Conservation (phyloP, 2,113 vertebrate genomes). For the Tragelaphus strepsiceros region DNA sequence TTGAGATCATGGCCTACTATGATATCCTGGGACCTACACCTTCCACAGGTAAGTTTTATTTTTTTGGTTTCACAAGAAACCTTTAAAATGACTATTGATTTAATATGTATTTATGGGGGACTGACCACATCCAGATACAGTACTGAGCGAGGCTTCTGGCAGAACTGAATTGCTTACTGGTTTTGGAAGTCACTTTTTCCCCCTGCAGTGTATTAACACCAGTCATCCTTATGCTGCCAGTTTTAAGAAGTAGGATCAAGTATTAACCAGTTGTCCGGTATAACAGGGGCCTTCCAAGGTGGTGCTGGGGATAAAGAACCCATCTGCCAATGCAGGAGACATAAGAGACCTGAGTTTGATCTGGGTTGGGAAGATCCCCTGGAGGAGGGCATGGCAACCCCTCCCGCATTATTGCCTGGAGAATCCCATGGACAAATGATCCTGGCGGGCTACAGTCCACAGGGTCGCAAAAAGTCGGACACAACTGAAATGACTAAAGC, state of each 20-base stretch:
- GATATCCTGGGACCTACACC: constrained; percentile 4
- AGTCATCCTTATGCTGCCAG: not conserved
- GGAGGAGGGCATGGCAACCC: not conserved
- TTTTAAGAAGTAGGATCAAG: not conserved
- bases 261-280: not conserved
- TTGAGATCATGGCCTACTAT: constrained; percentile 51
- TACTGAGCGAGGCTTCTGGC: not conserved
- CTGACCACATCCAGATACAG: not conserved
- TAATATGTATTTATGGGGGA: not conserved
- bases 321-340: not conserved
- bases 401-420: not conserved
- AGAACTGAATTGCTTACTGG: not conserved
- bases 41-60: not conserved
- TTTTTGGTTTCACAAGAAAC: not conserved
- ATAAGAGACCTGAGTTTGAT: not conserved
- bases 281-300: not conserved
- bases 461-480: not conserved
- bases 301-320: not conserved
- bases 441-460: not conserved
- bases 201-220: not conserved
- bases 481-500: not conserved
- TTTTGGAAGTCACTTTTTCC: not conserved
- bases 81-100: not conserved
- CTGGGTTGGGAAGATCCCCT: not conserved
- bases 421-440: not conserved